Conservation (phyloP, 1,140 invertebrate species). For the Trichogramma pretiosum region DNA sequence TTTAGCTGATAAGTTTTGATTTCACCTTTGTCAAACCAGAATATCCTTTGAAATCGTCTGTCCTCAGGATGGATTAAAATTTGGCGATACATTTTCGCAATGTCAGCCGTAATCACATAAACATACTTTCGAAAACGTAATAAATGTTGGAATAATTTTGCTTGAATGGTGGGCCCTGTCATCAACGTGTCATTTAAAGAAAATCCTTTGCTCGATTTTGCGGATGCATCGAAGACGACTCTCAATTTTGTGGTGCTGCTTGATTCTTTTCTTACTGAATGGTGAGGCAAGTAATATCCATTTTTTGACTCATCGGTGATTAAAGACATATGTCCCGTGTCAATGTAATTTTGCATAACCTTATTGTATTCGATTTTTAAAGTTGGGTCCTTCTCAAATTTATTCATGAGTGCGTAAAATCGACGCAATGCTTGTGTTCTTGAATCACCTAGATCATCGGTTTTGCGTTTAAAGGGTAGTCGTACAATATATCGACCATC, state of each 20-base stretch:
- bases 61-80: too few relatives aligned
- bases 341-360: neutral
- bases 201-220: neutral
- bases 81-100: too few relatives aligned
- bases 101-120: neutral
- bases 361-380: neutral
- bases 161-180: neutral
- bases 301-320: neutral
- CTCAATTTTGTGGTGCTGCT: neutral
- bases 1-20: too few relatives aligned
- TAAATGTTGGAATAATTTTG: neutral
- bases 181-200: neutral
- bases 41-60: too few relatives aligned
- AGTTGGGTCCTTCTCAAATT: neutral
- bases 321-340: neutral
- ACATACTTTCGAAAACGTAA: neutral
- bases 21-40: too few relatives aligned
- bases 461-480: neutral
- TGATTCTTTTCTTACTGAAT: neutral
- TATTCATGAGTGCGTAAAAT: neutral
- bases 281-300: neutral
- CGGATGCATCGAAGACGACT: neutral
- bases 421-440: neutral
- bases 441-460: neutral
- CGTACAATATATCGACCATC: constrained; percentile 5